These are phyloP conservation scores for Planiliza haematocheilus DNA, from an alignment of 2,113 vertebrate species.

Conservation along the genomic window DNA sequence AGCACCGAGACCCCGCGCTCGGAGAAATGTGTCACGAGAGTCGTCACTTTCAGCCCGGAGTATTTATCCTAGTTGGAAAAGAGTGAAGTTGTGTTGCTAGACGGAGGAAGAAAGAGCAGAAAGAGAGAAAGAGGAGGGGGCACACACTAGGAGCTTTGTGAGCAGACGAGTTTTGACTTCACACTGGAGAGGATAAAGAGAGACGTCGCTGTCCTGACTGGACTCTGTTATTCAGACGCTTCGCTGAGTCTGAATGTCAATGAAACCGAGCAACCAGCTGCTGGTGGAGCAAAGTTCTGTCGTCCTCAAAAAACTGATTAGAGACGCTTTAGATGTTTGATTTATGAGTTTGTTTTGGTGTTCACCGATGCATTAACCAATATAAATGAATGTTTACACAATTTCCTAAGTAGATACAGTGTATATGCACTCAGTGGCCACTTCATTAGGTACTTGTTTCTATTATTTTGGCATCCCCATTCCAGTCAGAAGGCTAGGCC, in stretches of 20 bases:
- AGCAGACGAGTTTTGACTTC: conserved; percentile 31
- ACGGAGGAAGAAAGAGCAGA: conserved; percentile 4
- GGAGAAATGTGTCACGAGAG: too few species aligned
- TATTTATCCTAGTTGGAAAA: not conserved
- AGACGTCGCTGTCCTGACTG: conserved; percentile 41
- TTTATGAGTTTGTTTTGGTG: not conserved
- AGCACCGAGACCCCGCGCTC: too few species aligned
- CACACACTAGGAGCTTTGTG: conserved; percentile 41
- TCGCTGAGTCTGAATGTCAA: conserved; percentile 68
- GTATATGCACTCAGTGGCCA: too few species aligned
- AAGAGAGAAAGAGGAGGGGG: not conserved
- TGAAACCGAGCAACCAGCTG: conserved; percentile 50
- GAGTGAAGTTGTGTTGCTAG: not conserved
- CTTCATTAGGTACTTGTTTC: too few species aligned
- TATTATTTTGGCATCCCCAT: too few species aligned
- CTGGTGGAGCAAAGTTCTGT: not conserved
- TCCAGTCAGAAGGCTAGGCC: too few species aligned
- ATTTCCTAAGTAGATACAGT: too few species aligned
- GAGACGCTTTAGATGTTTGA: not conserved
- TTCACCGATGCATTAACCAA: not conserved
- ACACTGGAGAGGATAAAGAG: conserved; percentile 31
- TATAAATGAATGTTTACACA: too few species aligned
- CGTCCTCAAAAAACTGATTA: not conserved
- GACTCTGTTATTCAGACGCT: conserved; percentile 57
- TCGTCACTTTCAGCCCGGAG: not conserved